Base-by-base conservation (phyloP, 2,888 invertebrate species). In the Pseudococcus longispinus region DNA sequence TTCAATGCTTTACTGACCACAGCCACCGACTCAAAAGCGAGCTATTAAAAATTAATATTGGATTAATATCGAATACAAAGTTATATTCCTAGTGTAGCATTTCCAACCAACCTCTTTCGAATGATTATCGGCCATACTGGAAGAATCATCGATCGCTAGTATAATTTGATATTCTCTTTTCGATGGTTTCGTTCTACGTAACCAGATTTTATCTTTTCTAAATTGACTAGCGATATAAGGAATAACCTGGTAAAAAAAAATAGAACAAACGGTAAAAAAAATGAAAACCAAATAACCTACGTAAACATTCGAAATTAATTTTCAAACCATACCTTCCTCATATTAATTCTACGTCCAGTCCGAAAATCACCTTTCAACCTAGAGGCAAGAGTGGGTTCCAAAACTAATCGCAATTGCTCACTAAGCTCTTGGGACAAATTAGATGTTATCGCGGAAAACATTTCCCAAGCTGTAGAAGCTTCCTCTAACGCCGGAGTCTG, bases 161-260 rank as follows among this genome's bases (percentile, higher is more conserved):
- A 98, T 94, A 83, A 99, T 97, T 91, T 98, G 98, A 91, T 99
- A 99, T 89, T 99, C 96, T 83, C 99, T 93, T 90, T 97, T 97
- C 0, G 97, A 97, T 0, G 98, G 98, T 91, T 97, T 97, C 0
- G 97, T 98, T 87, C 99, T 92, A 18, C 99, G 93, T 90, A 99
- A 90, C 99, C 99, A 99, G 90, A 99, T 99, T 91, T 98, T 98
- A 91, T 99, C 99, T 91, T 99, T 99, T 77, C 99, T 94, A 92
- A 98, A 99, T 91, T 99, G 96, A 88, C 98, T 98, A 23, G 99
- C 99, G 89, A 99, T 98, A 92, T 99, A 99, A 0, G 99, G 97
- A 90, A 99, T 98, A 87, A 99, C 96, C 90, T 93, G 91, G 9
- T 46, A 65, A 60, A 23, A 89, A 70, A n/a, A 37, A 20, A n/a